phyloP scores from a whole-genome alignment of 2,797 vertebrate genomes.

The Antrozous pallidus region DNA sequence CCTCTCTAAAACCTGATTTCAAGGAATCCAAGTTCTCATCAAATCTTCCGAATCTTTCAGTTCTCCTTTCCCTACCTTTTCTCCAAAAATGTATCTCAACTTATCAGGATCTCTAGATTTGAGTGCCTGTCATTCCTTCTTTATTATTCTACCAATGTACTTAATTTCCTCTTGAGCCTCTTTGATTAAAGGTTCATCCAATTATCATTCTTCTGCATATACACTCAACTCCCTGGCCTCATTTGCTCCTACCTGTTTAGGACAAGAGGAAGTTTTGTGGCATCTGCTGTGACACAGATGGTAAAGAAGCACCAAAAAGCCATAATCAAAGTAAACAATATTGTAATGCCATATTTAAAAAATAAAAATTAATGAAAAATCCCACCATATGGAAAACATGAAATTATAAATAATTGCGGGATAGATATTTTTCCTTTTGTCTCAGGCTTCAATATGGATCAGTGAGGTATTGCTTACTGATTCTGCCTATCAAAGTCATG shows the following conservation, averaged over 20 bases:
- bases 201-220: background rate
- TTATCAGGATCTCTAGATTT: background rate
- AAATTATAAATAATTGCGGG: background rate
- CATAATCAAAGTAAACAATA: background rate
- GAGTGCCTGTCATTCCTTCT: background rate
- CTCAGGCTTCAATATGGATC: background rate
- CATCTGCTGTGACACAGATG: background rate
- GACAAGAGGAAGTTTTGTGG: background rate
- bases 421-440: background rate
- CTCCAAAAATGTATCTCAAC: background rate
- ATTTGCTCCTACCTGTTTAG: background rate
- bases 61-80: background rate
- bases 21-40: background rate
- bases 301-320: background rate
- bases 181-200: background rate
- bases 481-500: background rate
- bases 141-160: background rate
- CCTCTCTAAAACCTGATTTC: background rate
- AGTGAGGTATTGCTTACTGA: background rate
- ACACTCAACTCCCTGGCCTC: background rate
- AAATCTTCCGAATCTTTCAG: fast-evolving
- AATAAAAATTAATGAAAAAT: background rate
- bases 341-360: background rate
- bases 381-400: background rate
- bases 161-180: background rate